These are phyloP conservation scores for Epizoanthus scotinus DNA, from an alignment of 92 coral and sea anemone species.

Conservation along the genomic window DNA sequence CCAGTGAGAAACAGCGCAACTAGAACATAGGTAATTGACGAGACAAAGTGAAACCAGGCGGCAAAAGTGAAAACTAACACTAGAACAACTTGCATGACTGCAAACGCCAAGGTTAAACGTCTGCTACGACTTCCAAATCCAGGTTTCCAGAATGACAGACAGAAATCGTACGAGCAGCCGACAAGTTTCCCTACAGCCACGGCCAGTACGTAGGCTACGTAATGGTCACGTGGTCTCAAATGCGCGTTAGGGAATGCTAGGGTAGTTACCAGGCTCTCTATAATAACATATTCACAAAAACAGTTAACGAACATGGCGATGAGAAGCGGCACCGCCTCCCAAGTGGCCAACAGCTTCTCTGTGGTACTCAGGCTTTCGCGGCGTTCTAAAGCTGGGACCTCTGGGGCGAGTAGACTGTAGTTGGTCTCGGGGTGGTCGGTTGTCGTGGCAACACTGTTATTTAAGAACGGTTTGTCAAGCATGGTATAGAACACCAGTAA, in stretches of 20 bases:
- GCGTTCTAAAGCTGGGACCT: neutral
- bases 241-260: neutral
- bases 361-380: neutral
- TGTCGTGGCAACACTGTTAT: neutral
- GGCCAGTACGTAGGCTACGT: neutral
- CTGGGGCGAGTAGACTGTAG: neutral
- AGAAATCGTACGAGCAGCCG: neutral
- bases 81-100: neutral
- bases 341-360: neutral
- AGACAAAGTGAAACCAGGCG: neutral
- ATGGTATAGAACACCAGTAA: neutral
- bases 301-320: neutral
- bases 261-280: neutral
- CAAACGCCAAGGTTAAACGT: neutral
- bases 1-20: neutral
- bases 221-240: slow-evolving; percentile 8
- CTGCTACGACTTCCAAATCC: neutral
- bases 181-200: neutral
- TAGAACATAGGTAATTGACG: neutral
- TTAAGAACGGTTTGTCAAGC: neutral
- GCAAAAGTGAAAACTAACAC: neutral
- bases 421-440: neutral
- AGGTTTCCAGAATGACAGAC: neutral
- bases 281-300: neutral
- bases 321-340: neutral